phyloP scores from a whole-genome alignment of 2,888 invertebrate genomes.

The Heliothis peltigera region DNA sequence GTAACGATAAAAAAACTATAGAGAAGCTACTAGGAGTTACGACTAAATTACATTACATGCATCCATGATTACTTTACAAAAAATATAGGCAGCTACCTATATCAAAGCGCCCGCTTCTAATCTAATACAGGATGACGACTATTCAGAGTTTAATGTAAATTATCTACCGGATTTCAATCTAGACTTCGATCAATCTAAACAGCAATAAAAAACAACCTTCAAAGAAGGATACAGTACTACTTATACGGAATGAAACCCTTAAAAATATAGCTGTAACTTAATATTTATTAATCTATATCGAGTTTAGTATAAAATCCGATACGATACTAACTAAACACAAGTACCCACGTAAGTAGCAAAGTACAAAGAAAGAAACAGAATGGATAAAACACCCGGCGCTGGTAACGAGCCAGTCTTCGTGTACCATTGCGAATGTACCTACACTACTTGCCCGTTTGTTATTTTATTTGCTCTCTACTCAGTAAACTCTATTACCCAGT shows the following conservation, averaged over 20 bases:
- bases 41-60: conserved; percentile 33
- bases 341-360: conserved; percentile 73
- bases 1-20: conserved; percentile 16
- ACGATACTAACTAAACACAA: conserved; percentile 73
- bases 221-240: conserved; percentile 35
- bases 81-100: conserved; percentile 3
- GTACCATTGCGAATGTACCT: conserved; percentile 75
- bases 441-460: conserved; percentile 78
- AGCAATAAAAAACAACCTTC: conserved; percentile 52
- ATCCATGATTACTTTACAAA: conserved; percentile 30
- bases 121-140: conserved; percentile 43
- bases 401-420: conserved; percentile 70
- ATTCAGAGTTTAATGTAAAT: conserved; percentile 43
- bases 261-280: conserved; percentile 45
- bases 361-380: conserved; percentile 78
- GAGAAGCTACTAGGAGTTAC: conserved; percentile 22
- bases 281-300: conserved; percentile 45
- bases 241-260: conserved; percentile 39
- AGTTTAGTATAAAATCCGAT: conserved; percentile 67
- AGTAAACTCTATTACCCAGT: conserved; percentile 85
- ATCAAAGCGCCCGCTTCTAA: conserved; percentile 52
- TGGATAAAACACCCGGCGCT: conserved; percentile 74
- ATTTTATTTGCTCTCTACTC: conserved; percentile 87
- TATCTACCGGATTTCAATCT: conserved; percentile 52
- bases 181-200: conserved; percentile 50